These are phyloP conservation scores for Maniola jurtina DNA, from an alignment of 1,140 invertebrate species.

Conservation along the genomic window DNA sequence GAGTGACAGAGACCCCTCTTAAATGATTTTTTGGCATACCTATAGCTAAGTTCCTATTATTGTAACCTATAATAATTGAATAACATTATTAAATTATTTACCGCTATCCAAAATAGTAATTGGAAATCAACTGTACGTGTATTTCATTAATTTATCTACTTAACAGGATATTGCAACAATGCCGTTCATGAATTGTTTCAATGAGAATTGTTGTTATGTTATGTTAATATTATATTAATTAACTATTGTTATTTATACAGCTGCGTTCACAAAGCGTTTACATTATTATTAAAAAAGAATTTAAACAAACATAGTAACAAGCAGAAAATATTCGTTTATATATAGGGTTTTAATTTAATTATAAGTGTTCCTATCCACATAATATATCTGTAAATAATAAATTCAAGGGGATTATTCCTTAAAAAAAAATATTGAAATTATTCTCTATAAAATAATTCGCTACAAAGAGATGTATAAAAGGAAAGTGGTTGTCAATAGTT, in stretches of 20 bases:
- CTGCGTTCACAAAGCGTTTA: not conserved
- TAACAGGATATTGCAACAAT: not conserved
- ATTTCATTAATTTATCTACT: constrained; percentile 1
- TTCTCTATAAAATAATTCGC: not conserved
- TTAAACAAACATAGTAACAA: too few relatives aligned
- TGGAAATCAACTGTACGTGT: constrained; percentile 2
- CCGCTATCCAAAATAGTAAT: not conserved
- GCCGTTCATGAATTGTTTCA: not conserved
- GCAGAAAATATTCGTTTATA: too few relatives aligned
- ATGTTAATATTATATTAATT: not conserved
- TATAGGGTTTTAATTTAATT: too few relatives aligned
- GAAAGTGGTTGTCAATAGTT: not conserved
- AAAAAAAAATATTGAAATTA: not conserved
- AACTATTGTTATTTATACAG: not conserved
- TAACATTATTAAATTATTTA: not conserved
- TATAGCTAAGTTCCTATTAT: too few relatives aligned
- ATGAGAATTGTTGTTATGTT: not conserved
- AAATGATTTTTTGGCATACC: too few relatives aligned
- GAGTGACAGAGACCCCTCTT: too few relatives aligned
- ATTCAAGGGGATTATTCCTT: too few relatives aligned
- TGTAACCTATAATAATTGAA: not conserved
- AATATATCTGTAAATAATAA: too few relatives aligned
- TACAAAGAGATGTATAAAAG: not conserved
- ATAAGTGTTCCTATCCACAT: too few relatives aligned
- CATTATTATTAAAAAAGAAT: not conserved